These are phyloP conservation scores for Carcharodon carcharias DNA, from an alignment of 2,797 vertebrate species.

Conservation along the genomic window DNA sequence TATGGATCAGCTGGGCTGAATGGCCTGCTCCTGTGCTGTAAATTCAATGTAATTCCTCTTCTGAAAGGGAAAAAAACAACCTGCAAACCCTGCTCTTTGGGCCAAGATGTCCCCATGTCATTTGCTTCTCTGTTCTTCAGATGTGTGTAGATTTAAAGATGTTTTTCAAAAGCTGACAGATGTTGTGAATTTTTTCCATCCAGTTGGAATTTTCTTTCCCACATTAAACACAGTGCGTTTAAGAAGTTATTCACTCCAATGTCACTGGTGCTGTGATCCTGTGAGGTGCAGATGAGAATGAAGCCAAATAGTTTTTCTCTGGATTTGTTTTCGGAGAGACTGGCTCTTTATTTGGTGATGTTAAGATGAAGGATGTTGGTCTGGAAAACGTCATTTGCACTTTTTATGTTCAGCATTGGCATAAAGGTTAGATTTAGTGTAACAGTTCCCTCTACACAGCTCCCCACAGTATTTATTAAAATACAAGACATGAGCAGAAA, in stretches of 20 bases:
- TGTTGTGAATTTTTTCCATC: not conserved
- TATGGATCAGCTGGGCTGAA: not conserved
- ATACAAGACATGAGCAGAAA: not conserved
- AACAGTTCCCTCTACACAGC: not conserved
- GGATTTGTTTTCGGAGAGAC: not conserved
- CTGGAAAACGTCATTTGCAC: not conserved
- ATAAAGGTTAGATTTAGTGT: not conserved
- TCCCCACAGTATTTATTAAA: not conserved
- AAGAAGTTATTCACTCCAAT: not conserved
- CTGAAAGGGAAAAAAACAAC: not conserved
- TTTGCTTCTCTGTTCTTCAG: not conserved
- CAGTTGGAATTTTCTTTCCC: not conserved
- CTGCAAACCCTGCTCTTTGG: not conserved
- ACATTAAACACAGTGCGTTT: not conserved
- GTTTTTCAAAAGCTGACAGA: constrained; percentile 18
- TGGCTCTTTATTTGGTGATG: not conserved
- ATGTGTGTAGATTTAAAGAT: not conserved
- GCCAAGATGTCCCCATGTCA: no score
- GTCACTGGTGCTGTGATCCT: not conserved
- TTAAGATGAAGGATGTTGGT: not conserved
- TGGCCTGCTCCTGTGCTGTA: not conserved
- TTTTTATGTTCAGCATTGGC: not conserved
- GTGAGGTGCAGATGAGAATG: not conserved
- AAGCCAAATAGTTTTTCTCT: not conserved
- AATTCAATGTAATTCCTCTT: not conserved